Conservation (phyloP, 2,888 invertebrate genomes). For the Panzeria rudis region DNA sequence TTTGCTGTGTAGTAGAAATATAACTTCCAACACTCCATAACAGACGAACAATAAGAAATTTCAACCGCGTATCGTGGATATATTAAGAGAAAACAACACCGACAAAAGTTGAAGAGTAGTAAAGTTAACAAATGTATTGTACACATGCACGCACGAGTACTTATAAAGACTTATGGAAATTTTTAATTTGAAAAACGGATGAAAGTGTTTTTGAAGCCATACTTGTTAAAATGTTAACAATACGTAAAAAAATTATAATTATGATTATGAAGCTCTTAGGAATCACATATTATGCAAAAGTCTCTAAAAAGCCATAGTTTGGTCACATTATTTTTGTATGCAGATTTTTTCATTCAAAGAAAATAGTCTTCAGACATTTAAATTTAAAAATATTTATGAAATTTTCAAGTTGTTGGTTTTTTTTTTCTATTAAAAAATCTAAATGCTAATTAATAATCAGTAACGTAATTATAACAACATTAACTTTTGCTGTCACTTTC, state of each 20-base stretch:
- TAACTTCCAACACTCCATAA: background rate
- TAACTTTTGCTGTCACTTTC: slow-evolving; percentile 1
- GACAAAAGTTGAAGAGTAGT: slow-evolving; percentile 3
- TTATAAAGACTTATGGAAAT: slow-evolving; percentile 75
- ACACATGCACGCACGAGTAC: slow-evolving; percentile 5
- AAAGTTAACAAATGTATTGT: slow-evolving; percentile 12
- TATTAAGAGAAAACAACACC: slow-evolving; percentile 17
- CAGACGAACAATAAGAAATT: background rate
- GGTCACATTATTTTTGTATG: slow-evolving; percentile 1
- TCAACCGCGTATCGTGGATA: slow-evolving; percentile 17
- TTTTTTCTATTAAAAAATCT: background rate
- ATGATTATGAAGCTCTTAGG: slow-evolving; percentile 39
- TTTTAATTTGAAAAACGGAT: slow-evolving; percentile 84
- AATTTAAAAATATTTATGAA: slow-evolving; percentile 38
- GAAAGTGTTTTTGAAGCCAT: slow-evolving; percentile 84
- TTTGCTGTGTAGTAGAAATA: background rate
- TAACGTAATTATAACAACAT: slow-evolving; percentile 6
- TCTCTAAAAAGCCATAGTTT: slow-evolving; percentile 5
- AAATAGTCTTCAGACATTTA: slow-evolving; percentile 2
- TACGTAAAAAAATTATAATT: slow-evolving; percentile 23
- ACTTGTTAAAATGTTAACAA: slow-evolving; percentile 60
- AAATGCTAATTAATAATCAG: background rate
- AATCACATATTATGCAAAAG: slow-evolving; percentile 55
- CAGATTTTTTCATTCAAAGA: background rate
- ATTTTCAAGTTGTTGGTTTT: slow-evolving; percentile 8